Conservation (phyloP, 1,140 invertebrate species). For the Thaumetopoea pityocampa region DNA sequence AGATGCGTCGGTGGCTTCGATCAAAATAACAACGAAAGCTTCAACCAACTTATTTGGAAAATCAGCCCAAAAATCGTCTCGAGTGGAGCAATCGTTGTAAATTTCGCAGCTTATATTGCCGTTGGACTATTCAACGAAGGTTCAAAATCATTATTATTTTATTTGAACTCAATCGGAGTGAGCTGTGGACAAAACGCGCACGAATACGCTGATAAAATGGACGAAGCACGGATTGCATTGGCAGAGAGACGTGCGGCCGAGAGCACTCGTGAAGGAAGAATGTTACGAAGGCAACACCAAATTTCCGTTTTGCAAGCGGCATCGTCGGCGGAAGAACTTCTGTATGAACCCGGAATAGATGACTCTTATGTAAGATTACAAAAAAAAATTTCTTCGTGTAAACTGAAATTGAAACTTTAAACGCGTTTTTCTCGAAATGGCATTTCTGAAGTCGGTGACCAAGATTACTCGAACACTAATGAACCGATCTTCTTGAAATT, state of each 20-base stretch:
- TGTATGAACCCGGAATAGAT: constrained; percentile 1
- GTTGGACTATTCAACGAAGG: constrained; percentile 3
- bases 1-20: constrained; percentile 9
- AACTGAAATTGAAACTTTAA: constrained; percentile 1
- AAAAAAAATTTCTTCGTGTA: background rate
- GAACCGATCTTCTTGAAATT: background rate
- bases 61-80: constrained; percentile 10
- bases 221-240: constrained; percentile 2
- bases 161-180: constrained; percentile 3
- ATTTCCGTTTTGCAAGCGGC: background rate
- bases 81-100: constrained; percentile 3
- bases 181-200: constrained; percentile 1
- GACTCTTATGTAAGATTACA: constrained; percentile 1
- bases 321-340: background rate
- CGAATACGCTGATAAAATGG: constrained; percentile 1
- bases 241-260: constrained; percentile 1
- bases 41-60: constrained; percentile 11
- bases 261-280: constrained; percentile 8
- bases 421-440: constrained; percentile 2
- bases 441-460: background rate
- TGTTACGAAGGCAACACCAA: constrained; percentile 5
- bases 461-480: background rate
- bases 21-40: constrained; percentile 12
- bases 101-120: constrained; percentile 3
- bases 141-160: constrained; percentile 1